Percentiles rank a stretch among this genome's conserved stretches.
Conservation (phyloP, 2,888 invertebrate species). For the Lathronympha strigana region DNA sequence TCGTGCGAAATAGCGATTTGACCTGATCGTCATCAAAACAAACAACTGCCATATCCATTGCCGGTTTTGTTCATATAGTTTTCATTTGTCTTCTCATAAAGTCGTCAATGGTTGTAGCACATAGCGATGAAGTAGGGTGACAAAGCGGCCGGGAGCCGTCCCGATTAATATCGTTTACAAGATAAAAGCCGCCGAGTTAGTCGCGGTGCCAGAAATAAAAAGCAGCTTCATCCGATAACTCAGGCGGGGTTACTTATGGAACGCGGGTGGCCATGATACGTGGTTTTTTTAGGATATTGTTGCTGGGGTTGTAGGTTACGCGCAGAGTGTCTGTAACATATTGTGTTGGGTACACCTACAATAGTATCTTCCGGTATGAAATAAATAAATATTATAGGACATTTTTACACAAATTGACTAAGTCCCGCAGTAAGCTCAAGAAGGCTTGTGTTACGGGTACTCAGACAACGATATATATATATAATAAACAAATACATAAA, state of each 20-base stretch:
- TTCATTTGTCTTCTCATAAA: neutral
- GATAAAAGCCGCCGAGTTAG: slow-evolving; percentile 79
- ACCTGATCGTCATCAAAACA: too few species aligned
- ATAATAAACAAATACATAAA: too few species aligned
- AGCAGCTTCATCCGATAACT: slow-evolving; percentile 74
- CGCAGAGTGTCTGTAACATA: too few species aligned
- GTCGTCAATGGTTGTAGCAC: neutral
- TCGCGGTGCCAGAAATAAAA: slow-evolving; percentile 80
- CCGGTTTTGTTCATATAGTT: neutral
- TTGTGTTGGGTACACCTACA: too few species aligned
- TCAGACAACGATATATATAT: too few species aligned
- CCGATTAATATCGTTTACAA: slow-evolving; percentile 83
- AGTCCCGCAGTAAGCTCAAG: too few species aligned
- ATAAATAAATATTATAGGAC: too few species aligned
- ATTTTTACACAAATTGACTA: too few species aligned
- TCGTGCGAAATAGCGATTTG: too few species aligned
- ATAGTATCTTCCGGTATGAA: too few species aligned
- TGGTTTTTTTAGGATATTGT: neutral
- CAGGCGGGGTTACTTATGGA: slow-evolving; percentile 72
- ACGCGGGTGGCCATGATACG: slow-evolving; percentile 55
- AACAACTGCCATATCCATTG: neutral
- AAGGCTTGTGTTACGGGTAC: too few species aligned
- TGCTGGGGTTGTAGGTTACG: too few species aligned
- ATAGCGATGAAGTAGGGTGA: slow-evolving; percentile 1
- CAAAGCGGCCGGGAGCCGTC: slow-evolving; percentile 72